Evolutionary conservation across 64 coral and sea anemone species (phyloP).

Genomic region (Stichodactyla mertensii): DNA sequence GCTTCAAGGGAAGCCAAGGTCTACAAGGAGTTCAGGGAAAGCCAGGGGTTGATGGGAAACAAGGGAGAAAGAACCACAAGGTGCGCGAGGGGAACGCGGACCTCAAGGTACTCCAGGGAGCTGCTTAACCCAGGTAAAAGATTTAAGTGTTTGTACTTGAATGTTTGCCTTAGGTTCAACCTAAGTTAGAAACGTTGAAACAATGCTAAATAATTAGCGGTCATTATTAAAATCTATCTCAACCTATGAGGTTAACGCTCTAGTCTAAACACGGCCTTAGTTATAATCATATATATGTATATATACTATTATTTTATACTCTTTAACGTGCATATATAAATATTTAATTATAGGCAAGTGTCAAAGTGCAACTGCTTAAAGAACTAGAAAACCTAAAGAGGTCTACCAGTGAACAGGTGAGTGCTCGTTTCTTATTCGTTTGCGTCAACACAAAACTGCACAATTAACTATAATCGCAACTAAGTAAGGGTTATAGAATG

Average conservation of each 20-base stretch:
- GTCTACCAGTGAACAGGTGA: neutral
- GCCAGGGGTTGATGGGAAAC: neutral
- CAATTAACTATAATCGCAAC: neutral
- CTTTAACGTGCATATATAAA: no score
- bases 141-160: neutral
- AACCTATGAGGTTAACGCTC: no score
- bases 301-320: no score
- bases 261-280: no score
- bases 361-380: slow-evolving; percentile 4
- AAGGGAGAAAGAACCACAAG: neutral
- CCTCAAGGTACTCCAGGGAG: neutral
- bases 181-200: no score
- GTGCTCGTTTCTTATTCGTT: neutral
- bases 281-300: no score
- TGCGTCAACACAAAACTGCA: no score
- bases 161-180: neutral
- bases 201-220: no score
- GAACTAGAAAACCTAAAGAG: neutral
- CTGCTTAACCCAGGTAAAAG: neutral
- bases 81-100: slow-evolving; percentile 2
- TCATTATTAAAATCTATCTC: no score
- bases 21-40: neutral
- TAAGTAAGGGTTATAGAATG: no score
- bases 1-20: slow-evolving; percentile 8
- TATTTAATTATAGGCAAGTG: neutral